A percentile compares a stretch with the other conserved stretches of the same genome.
Conservation (phyloP, 23 tunicate species). For the Botrylloides violaceus region DNA sequence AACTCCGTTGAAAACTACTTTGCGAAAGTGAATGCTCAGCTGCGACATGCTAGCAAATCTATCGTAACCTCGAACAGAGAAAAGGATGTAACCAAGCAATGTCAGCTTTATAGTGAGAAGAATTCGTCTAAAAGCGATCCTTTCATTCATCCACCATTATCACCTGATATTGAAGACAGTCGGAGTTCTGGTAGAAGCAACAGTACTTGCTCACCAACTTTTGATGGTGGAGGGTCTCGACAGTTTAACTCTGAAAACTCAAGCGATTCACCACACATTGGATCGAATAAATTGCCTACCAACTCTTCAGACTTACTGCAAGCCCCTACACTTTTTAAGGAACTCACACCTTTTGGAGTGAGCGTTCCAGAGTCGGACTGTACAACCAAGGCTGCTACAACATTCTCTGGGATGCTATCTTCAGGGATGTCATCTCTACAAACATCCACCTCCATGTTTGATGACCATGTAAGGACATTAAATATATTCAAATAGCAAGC, state of each 20-base stretch:
- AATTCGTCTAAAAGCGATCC: constrained; percentile 20
- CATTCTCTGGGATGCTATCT: constrained; percentile 19
- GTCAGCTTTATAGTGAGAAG: too few relatives aligned
- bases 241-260: constrained; percentile 1
- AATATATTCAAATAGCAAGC: too few relatives aligned
- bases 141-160: constrained; percentile 17
- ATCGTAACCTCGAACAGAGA: too few relatives aligned
- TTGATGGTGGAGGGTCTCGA: too few relatives aligned
- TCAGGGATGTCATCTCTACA: constrained; percentile 15
- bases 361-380: not conserved
- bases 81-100: too few relatives aligned
- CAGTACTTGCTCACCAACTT: constrained; percentile 1
- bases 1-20: not conserved
- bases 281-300: not conserved
- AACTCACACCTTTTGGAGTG: constrained; percentile 1
- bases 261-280: constrained; percentile 4
- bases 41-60: too few relatives aligned
- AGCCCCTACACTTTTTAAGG: constrained; percentile 9
- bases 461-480: constrained; percentile 24
- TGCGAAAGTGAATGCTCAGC: not conserved
- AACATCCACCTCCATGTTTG: constrained; percentile 13
- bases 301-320: constrained; percentile 1
- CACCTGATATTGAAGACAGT: constrained; percentile 10
- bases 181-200: not conserved
- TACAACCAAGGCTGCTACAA: not conserved